phyloP scores from a whole-genome alignment of 2,797 vertebrate genomes.

The Rousettus madagascariensis region DNA sequence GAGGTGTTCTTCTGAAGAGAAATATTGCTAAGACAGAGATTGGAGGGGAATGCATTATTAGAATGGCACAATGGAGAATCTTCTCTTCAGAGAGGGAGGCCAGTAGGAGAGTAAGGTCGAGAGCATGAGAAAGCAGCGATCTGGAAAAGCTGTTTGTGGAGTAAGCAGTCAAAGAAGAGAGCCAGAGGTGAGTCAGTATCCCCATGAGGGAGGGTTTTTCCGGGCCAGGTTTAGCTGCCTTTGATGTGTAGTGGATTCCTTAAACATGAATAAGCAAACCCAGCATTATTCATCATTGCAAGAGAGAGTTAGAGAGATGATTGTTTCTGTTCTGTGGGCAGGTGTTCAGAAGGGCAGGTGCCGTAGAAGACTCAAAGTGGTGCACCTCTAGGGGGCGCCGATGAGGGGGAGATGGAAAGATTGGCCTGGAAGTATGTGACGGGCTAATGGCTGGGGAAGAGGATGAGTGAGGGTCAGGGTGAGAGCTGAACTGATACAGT shows the following conservation, averaged over 20 bases:
- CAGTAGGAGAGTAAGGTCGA: background rate
- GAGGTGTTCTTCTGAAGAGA: background rate
- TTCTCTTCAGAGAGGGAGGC: background rate
- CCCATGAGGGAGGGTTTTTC: background rate
- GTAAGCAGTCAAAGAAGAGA: background rate
- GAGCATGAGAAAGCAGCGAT: background rate
- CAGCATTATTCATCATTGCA: background rate
- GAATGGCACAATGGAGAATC: background rate
- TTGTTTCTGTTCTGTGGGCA: background rate
- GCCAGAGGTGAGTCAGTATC: too few species aligned
- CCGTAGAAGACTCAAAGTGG: background rate
- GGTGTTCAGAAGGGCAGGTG: background rate
- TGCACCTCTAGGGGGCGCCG: fast-evolving
- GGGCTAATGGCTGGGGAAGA: background rate
- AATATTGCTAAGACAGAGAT: background rate
- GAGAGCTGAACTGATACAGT: background rate
- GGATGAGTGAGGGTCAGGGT: background rate
- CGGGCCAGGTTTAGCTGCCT: background rate
- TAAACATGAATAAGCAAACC: background rate
- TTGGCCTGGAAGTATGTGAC: background rate
- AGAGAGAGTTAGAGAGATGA: too few species aligned
- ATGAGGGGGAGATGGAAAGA: background rate
- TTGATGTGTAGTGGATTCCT: background rate
- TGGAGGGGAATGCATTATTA: fast-evolving
- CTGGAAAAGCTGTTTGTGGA: background rate